Conservation (phyloP, 1,140 invertebrate genomes). For the Drosophila melanogaster region DNA sequence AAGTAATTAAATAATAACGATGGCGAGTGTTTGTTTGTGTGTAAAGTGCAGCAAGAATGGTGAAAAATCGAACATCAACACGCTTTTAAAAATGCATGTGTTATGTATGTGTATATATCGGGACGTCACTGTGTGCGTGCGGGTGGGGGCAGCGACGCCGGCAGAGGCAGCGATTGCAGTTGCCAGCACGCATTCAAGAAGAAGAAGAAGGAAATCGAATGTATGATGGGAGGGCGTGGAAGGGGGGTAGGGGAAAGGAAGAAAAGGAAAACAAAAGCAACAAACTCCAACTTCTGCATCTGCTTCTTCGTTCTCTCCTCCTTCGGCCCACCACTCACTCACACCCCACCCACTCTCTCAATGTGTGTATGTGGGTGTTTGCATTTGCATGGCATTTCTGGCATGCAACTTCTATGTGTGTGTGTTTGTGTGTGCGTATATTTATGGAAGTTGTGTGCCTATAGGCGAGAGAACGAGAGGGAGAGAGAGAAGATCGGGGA, state of each 20-base stretch:
- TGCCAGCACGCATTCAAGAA: constrained; percentile 49
- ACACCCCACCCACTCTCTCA: not conserved
- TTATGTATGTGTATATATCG: constrained; percentile 10
- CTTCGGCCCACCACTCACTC: not conserved
- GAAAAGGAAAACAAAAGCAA: constrained; percentile 23
- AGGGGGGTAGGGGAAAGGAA: constrained; percentile 1
- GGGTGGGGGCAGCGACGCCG: constrained; percentile 46
- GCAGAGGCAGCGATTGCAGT: constrained; percentile 36
- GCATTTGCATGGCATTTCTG: constrained; percentile 52
- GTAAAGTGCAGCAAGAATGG: constrained; percentile 57
- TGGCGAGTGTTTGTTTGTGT: constrained; percentile 4
- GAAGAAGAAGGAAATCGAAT: constrained; percentile 2
- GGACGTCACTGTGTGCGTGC: constrained; percentile 31
- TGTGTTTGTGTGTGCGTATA: constrained; percentile 26
- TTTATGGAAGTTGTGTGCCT: constrained; percentile 40
- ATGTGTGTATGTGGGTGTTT: constrained; percentile 24
- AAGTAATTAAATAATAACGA: constrained; percentile 53
- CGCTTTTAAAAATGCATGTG: constrained; percentile 38
- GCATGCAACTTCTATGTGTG: constrained; percentile 30
- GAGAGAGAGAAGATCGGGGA: not conserved
- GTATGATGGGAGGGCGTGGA: no score
- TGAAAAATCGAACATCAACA: constrained; percentile 80
- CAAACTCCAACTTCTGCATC: constrained; percentile 30
- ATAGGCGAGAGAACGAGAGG: constrained; percentile 14
- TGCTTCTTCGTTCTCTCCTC: constrained; percentile 6